Evolutionary conservation across 1,140 invertebrate species (phyloP).

Genomic region (Diorhabda carinulata): DNA sequence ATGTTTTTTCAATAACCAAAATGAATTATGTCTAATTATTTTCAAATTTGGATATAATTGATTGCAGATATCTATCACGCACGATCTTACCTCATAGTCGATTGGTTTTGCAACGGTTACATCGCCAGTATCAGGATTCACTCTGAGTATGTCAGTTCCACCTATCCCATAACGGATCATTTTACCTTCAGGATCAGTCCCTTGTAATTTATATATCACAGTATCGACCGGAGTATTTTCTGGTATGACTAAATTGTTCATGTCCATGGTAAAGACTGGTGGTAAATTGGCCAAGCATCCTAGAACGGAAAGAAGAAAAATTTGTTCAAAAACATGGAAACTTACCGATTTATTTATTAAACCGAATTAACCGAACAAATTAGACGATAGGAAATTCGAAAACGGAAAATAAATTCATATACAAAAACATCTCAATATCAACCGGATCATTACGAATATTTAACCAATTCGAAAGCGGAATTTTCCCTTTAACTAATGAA

Average conservation of each 20-base stretch:
- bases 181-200: slow-evolving; percentile 73
- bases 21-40: too few species aligned
- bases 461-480: background rate
- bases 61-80: too few species aligned
- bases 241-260: slow-evolving; percentile 68
- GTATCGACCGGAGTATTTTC: slow-evolving; percentile 75
- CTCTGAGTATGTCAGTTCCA: slow-evolving; percentile 74
- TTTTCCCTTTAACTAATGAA: slow-evolving; percentile 2
- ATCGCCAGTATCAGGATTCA: slow-evolving; percentile 70
- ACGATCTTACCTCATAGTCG: slow-evolving; percentile 71
- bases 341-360: background rate
- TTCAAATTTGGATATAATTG: too few species aligned
- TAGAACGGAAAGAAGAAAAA: slow-evolving; percentile 33
- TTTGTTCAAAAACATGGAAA: background rate
- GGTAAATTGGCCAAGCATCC: slow-evolving; percentile 55
- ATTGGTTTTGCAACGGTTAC: slow-evolving; percentile 73
- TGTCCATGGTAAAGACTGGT: slow-evolving; percentile 65
- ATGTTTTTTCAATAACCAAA: too few species aligned
- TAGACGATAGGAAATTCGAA: background rate
- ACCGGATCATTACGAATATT: background rate
- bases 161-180: slow-evolving; percentile 68
- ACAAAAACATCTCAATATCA: slow-evolving; percentile 1
- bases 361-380: background rate
- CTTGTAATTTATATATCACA: slow-evolving; percentile 71
- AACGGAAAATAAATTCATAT: background rate